phyloP scores from a whole-genome alignment of 2,888 invertebrate species.

The Netelia virgata region DNA sequence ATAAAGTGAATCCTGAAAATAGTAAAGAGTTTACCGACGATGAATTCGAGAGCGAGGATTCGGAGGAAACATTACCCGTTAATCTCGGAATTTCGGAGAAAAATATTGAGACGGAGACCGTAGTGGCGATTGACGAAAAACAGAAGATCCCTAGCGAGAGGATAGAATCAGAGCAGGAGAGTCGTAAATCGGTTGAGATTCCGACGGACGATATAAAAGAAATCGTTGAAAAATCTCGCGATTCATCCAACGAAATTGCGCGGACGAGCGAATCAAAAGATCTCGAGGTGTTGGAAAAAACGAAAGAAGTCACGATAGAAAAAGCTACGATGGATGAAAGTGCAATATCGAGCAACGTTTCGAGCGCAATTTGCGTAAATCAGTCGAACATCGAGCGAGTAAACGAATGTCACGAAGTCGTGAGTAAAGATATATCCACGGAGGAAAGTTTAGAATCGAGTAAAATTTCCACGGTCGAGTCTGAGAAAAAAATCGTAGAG shows the following conservation, averaged over 20 bases:
- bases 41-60: slow-evolving; percentile 33
- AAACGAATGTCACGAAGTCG: not conserved
- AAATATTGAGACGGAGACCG: slow-evolving; percentile 7
- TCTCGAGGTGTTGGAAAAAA: slow-evolving; percentile 6
- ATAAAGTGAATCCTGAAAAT: slow-evolving; percentile 38
- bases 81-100: slow-evolving; percentile 24
- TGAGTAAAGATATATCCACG: slow-evolving; percentile 3
- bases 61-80: slow-evolving; percentile 31
- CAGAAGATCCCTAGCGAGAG: slow-evolving; percentile 8
- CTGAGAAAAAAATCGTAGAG: slow-evolving; percentile 77
- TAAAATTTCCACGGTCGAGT: not conserved
- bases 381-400: not conserved
- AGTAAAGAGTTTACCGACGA: slow-evolving; percentile 36
- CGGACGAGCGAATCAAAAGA: slow-evolving; percentile 7
- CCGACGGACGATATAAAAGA: not conserved
- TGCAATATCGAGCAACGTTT: slow-evolving; percentile 30
- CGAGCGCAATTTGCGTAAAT: not conserved
- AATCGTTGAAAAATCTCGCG: slow-evolving; percentile 25
- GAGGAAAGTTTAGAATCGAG: slow-evolving; percentile 16
- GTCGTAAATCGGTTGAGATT: slow-evolving; percentile 36
- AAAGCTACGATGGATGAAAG: slow-evolving; percentile 27
- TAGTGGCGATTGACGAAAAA: slow-evolving; percentile 31
- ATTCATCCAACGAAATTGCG: slow-evolving; percentile 9
- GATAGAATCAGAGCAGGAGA: slow-evolving; percentile 30
- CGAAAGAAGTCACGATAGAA: slow-evolving; percentile 28